These are phyloP conservation scores for Trochalopteron elliotii DNA, from an alignment of 2,113 vertebrate species.

Conservation along the genomic window DNA sequence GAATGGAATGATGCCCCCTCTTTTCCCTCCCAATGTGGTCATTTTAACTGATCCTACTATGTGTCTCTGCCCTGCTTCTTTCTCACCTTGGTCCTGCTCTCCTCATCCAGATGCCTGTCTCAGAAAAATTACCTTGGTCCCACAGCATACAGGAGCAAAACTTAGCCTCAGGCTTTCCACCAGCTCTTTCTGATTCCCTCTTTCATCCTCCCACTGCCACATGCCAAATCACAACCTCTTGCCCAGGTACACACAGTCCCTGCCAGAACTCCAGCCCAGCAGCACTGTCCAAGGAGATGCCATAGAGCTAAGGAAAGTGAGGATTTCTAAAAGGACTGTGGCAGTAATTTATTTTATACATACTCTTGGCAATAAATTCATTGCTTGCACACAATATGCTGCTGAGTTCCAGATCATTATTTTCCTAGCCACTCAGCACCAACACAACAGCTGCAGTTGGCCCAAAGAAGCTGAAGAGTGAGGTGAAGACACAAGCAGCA, in stretches of 20 bases:
- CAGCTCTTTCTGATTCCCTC: neutral
- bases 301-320: neutral
- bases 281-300: neutral
- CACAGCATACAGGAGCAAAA: neutral
- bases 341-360: constrained; percentile 34
- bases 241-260: neutral
- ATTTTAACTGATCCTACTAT: neutral
- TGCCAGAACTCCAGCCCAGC: neutral
- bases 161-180: neutral
- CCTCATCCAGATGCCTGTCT: neutral
- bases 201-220: rapidly evolving
- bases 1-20: neutral
- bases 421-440: constrained; percentile 49
- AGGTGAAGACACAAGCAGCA: constrained; percentile 53
- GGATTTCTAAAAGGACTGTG: neutral
- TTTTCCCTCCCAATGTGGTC: neutral
- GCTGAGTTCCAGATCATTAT: constrained; percentile 48
- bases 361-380: constrained; percentile 13
- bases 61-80: neutral
- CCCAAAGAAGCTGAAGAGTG: neutral
- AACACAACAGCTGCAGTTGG: constrained; percentile 38
- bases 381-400: constrained; percentile 19
- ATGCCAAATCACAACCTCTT: neutral
- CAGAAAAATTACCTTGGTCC: neutral
- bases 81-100: neutral